These are phyloP conservation scores for Cataglyphis cursor DNA, from an alignment of 2,888 invertebrate genomes.

Conservation along the genomic window DNA sequence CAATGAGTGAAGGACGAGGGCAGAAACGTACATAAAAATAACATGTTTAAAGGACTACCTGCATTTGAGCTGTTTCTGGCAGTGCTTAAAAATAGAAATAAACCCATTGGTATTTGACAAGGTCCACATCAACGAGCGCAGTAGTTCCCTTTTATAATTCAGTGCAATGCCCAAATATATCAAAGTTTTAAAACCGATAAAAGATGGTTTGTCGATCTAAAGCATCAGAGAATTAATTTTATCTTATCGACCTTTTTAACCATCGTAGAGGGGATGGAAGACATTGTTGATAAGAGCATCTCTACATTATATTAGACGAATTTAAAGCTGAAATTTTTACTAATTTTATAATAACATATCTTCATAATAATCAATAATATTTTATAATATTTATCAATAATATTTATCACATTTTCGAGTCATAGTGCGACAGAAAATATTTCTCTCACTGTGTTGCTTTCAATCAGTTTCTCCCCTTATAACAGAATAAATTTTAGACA, in stretches of 20 bases:
- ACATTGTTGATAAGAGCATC: not conserved
- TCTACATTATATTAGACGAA: not conserved
- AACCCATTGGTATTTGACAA: slow-evolving; percentile 8
- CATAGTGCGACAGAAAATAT: not conserved
- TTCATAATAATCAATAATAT: not conserved
- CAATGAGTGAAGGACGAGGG: slow-evolving; percentile 12
- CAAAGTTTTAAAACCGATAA: not conserved
- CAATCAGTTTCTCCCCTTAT: not conserved
- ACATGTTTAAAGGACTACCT: slow-evolving; percentile 1
- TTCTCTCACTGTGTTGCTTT: not conserved
- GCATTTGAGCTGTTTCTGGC: not conserved
- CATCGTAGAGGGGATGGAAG: not conserved
- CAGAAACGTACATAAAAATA: slow-evolving; percentile 25
- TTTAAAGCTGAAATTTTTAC: slow-evolving; percentile 2
- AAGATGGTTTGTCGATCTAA: not conserved
- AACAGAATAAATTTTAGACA: not conserved
- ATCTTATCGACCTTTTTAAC: slow-evolving; percentile 12
- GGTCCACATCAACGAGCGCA: not conserved
- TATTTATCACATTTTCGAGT: not conserved
- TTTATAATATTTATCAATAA: no score
- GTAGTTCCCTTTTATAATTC: not conserved
- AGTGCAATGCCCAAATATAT: not conserved
- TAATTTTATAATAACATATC: not conserved
- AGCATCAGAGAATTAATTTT: slow-evolving; percentile 52
- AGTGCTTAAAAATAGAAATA: not conserved